Evolutionary conservation across 92 coral and sea anemone species (phyloP).

Genomic region (Porites divaricata): DNA sequence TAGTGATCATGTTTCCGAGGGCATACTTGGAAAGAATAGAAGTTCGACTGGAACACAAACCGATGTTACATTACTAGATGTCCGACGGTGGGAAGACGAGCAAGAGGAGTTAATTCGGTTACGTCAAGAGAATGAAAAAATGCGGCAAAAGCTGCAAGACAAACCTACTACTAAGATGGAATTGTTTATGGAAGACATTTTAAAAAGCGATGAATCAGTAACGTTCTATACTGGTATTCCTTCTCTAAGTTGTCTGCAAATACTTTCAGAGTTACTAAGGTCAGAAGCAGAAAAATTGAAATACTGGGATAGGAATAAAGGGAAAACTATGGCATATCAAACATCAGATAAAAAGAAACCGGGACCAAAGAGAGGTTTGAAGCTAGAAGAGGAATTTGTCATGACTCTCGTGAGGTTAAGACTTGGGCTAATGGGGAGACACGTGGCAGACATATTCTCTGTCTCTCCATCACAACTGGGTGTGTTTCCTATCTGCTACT

Average conservation of each 20-base stretch:
- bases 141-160: slow-evolving; percentile 21
- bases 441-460: slow-evolving; percentile 54
- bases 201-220: slow-evolving; percentile 34
- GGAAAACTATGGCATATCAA: slow-evolving; percentile 41
- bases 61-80: background rate
- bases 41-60: slow-evolving; percentile 23
- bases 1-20: slow-evolving; percentile 16
- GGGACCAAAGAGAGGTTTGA: slow-evolving; percentile 53
- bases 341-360: slow-evolving; percentile 42
- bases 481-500: slow-evolving; percentile 42
- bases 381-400: slow-evolving; percentile 50
- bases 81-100: slow-evolving; percentile 3
- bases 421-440: slow-evolving; percentile 63
- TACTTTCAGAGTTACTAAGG: slow-evolving; percentile 27
- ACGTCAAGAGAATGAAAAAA: slow-evolving; percentile 11
- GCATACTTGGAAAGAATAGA: background rate
- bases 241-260: slow-evolving; percentile 37
- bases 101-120: slow-evolving; percentile 19
- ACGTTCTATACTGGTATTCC: slow-evolving; percentile 44
- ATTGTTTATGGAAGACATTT: slow-evolving; percentile 25
- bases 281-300: slow-evolving; percentile 45
- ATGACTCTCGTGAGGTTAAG: slow-evolving; percentile 55
- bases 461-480: slow-evolving; percentile 53
- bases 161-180: slow-evolving; percentile 15
- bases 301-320: slow-evolving; percentile 57